Base-by-base conservation (phyloP, 92 coral and sea anemone species). In the Galaxea fascicularis region DNA sequence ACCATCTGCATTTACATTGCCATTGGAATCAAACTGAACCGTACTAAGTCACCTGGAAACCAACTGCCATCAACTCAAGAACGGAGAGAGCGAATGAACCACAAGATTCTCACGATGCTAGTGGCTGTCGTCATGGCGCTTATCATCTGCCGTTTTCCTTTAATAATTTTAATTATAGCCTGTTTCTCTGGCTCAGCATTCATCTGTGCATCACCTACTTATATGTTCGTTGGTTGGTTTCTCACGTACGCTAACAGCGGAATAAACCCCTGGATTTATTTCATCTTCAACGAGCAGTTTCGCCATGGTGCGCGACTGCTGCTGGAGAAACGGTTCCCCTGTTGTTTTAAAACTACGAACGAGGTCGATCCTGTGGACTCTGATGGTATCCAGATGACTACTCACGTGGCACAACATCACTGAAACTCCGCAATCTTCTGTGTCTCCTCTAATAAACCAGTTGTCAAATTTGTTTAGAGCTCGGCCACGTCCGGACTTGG, bases 131-230 rank as follows among this genome's bases (percentile, higher is more conserved):
- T 94, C 1, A 54, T 69, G 11, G 67, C 79, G 45, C 75, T 94
- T 49, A 84, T 89, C 11, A 20, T 86, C 12, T 89, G 93, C 49
- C 89, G 95, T 83, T 86, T 94, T n/a, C 95, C 98, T 11, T 77
- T 74, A 60, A 81, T 82, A n/a, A 5, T 82, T 41, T 78, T 18
- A 39, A 13, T 71, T 3, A 44, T 82, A 25, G 25, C 45, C 18
- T 82, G 86, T 56, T 70, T 70, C 25, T 24, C 35, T 0, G 22
- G 59, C 10, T 56, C 18, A 24, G 4, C 8, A 8, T 0, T 10
- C 24, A 4, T 45, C 4, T 78, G 83, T 39, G n/a, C 20, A 9
- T 1, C 18, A 0, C n/a, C 6, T n/a, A 28, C 54, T 21, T 71
- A 45, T 22, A 11, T 91, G 22, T 82, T 87, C n/a, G 26, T 62